Percentiles rank a stretch among this genome's conserved stretches.
These are phyloP conservation scores for Prosapia bicincta DNA, from an alignment of 2,888 invertebrate species.

Conservation along the genomic window DNA sequence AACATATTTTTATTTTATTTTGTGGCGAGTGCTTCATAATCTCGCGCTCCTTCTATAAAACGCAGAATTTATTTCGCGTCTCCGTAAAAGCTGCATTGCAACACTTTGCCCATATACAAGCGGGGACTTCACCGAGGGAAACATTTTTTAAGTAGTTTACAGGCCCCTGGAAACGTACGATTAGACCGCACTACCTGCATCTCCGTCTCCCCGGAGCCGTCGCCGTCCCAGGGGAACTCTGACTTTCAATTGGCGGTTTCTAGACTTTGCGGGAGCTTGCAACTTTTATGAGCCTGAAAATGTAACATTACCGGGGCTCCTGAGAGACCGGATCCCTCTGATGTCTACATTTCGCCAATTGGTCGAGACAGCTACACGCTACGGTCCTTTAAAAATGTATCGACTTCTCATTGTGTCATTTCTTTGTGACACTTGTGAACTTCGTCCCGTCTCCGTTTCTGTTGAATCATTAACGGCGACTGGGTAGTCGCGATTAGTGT, in stretches of 20 bases:
- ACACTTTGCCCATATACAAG: background rate
- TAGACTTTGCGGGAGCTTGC: constrained; percentile 25
- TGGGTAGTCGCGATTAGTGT: too few relatives aligned
- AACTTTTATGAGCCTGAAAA: constrained; percentile 31
- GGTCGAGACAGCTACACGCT: background rate
- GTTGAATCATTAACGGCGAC: too few relatives aligned
- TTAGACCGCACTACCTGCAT: background rate
- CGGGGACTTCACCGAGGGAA: background rate
- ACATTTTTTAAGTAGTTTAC: constrained; percentile 3
- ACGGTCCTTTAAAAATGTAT: background rate
- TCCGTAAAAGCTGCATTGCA: background rate
- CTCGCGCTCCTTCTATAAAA: too few relatives aligned
- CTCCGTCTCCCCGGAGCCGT: background rate
- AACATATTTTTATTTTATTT: too few relatives aligned
- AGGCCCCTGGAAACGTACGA: background rate
- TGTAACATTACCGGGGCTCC: constrained; percentile 27
- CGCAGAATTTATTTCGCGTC: too few relatives aligned
- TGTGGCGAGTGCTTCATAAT: too few relatives aligned
- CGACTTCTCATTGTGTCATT: background rate
- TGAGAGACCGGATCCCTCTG: background rate
- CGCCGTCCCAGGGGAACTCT: constrained; percentile 20
- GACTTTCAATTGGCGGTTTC: constrained; percentile 29
- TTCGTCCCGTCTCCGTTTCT: background rate
- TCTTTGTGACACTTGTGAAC: background rate
- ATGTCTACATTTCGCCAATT: background rate